Evolutionary conservation across 2,797 vertebrate species (phyloP), one percentile per base, ranked within the genome.

Genomic region (Podargus strigoides): DNA sequence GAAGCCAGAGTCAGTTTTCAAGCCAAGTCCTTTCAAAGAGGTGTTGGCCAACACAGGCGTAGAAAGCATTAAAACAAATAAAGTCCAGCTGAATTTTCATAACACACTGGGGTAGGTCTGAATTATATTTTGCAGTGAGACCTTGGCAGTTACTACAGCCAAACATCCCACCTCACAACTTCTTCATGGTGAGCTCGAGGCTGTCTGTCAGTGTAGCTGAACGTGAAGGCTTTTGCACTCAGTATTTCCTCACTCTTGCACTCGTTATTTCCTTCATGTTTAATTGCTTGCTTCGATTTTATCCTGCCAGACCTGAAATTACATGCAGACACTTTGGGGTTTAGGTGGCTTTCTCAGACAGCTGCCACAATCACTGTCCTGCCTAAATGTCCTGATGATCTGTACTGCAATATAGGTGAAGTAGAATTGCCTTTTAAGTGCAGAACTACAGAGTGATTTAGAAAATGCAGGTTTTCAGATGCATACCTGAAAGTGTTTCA

Each of bases 61-160:
- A 78, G 87, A 87, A 92, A 88, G 50, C 87, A 83, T 87, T 89
- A 84, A 92, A 86, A 36, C 39, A 91, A 89, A 89, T 42, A 34
- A 77, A 93, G 79, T 73, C 69, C 82, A 86, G 87, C 76, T 94
- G 91, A 90, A 89, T 91, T 89, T 91, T 96, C 82, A 49, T 85
- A 79, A 75, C 42, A 55, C 55, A 23, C 73, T 67, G 66, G 50
- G 59, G 55, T 66, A 87, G 62, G 66, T 78, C 87, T 89, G 64
- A 72, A 72, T 78, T 75, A 30, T 47, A 55, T 53, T 83, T 84
- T 93, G 63, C 68, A 73, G 73, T 84, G 82, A 93, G 80, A 74
- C 44, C 77, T 66, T 84, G 89, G 92, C 89, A 92, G 62, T 39
- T 81, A 7, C 24, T 70, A 41, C 66, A 92, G 85, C 79, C 89